Base-by-base conservation (phyloP, 2,113 vertebrate genomes). In the Thermophis baileyi region DNA sequence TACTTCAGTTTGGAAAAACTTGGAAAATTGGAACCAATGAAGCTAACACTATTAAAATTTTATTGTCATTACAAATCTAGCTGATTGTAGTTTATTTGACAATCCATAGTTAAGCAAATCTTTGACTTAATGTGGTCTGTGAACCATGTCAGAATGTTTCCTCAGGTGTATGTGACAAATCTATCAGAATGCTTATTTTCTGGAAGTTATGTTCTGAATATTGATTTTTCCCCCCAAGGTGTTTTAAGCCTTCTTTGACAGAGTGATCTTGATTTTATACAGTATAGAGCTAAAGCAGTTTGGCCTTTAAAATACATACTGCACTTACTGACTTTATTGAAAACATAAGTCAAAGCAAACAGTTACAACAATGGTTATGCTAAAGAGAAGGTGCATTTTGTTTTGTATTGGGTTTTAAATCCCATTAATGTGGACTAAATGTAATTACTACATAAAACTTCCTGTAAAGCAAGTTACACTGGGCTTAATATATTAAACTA, bases 311-410 rank as follows among this genome's bases (percentile, higher is more conserved):
- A 88, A 20, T 90, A n/a, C 90, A 74, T 93, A 91, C 91, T 85
- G 22, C 69, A 91, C 95, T 87, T 35, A 85, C 50, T 25, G 53
- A 86, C 90, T 89, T 91, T 94, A 69, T 95, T 96, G 95, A 91
- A 96, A 92, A 88, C 90, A 50, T 93, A 91, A 92, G 91, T 92
- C 88, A 40, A 6, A 57, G 89, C 92, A 93, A 93, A n/a, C 51
- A 46, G 90, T 94, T 95, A 50, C 94, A 93, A 74, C 91, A 89
- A 2, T 35, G 87, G 89, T 93, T 95, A 96, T 91, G 88, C 92
- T 89, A 88, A 93, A 94, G 93, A 53, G 93, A 93, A 85, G 91
- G 94, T 90, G 20, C 54, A 88, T 25, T 89, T 91, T 90, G 54
- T 49, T 92, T 91, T 54, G 27, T 88, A 55, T 55, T 51, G 51